Conservation (phyloP, 2,113 vertebrate genomes). For the Arizona elegans region DNA sequence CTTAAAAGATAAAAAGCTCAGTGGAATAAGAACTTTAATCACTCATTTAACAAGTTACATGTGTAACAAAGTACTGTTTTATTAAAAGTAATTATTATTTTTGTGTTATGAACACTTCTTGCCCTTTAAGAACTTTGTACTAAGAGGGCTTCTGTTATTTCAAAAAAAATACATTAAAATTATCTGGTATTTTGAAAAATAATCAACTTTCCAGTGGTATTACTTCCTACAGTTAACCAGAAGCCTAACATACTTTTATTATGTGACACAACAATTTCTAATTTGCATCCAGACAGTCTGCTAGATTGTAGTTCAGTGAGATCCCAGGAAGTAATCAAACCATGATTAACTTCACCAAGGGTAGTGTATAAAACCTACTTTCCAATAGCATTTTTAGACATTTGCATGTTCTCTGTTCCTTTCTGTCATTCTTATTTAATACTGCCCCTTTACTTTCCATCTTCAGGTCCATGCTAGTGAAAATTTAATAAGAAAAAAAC, state of each 20-base stretch:
- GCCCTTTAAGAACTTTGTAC: background rate
- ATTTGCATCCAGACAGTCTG: background rate
- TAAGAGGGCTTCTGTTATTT: background rate
- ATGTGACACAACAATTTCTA: background rate
- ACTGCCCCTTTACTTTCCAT: background rate
- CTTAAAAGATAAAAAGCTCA: background rate
- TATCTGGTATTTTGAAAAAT: background rate
- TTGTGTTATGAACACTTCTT: background rate
- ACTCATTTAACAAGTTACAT: background rate
- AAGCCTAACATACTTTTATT: background rate
- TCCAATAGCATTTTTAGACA: background rate
- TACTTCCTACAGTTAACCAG: background rate
- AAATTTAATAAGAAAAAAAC: background rate
- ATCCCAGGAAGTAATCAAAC: background rate
- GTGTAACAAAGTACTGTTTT: background rate
- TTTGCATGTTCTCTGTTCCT: background rate
- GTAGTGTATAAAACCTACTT: background rate
- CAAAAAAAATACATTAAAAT: background rate
- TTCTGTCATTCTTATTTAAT: background rate
- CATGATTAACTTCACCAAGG: background rate
- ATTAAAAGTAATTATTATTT: background rate
- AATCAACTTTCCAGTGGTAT: background rate
- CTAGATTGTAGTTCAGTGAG: background rate
- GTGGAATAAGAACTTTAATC: background rate
- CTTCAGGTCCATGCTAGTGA: background rate